Percentiles rank a stretch among this genome's conserved stretches.
phyloP scores from a whole-genome alignment of 2,113 vertebrate species.

The Xenopus laevis region DNA sequence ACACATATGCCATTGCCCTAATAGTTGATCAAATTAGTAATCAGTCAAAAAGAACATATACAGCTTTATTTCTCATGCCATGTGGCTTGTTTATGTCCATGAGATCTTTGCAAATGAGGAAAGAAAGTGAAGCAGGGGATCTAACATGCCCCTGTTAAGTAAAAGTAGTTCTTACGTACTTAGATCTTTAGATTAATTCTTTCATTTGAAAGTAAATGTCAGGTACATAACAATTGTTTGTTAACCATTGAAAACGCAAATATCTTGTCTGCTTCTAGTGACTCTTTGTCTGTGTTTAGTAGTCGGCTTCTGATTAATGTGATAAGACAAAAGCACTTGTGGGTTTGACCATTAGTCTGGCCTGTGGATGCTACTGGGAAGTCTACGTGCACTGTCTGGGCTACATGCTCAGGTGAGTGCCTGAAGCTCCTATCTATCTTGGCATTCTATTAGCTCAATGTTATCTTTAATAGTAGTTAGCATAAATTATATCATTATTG shows the following conservation, averaged over 20 bases:
- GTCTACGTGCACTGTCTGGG: slow-evolving; percentile 21
- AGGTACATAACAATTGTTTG: slow-evolving; percentile 49
- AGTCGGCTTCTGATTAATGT: slow-evolving; percentile 52
- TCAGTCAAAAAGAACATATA: too few species aligned
- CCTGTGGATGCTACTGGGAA: slow-evolving; percentile 52
- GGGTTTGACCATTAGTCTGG: slow-evolving; percentile 56
- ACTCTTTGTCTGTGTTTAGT: slow-evolving; percentile 53
- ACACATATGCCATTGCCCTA: too few species aligned
- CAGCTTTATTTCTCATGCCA: too few species aligned
- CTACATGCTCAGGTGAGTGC: slow-evolving; percentile 40
- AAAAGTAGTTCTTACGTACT: slow-evolving; percentile 4
- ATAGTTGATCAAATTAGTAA: too few species aligned
- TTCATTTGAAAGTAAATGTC: slow-evolving; percentile 50
- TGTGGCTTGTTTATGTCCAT: too few species aligned
- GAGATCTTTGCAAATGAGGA: neutral
- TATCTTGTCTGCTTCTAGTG: slow-evolving; percentile 46
- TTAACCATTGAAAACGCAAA: slow-evolving; percentile 52
- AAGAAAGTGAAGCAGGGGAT: rapidly evolving
- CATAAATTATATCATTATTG: slow-evolving; percentile 25
- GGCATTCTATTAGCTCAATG: neutral
- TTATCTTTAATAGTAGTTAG: slow-evolving; percentile 34
- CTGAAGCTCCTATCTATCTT: slow-evolving; percentile 39
- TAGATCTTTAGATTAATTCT: slow-evolving; percentile 17
- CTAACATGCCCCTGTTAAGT: slow-evolving; percentile 33
- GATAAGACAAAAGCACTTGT: slow-evolving; percentile 57